phyloP scores from a whole-genome alignment of 2,888 invertebrate species.

The Brenthis ino region DNA sequence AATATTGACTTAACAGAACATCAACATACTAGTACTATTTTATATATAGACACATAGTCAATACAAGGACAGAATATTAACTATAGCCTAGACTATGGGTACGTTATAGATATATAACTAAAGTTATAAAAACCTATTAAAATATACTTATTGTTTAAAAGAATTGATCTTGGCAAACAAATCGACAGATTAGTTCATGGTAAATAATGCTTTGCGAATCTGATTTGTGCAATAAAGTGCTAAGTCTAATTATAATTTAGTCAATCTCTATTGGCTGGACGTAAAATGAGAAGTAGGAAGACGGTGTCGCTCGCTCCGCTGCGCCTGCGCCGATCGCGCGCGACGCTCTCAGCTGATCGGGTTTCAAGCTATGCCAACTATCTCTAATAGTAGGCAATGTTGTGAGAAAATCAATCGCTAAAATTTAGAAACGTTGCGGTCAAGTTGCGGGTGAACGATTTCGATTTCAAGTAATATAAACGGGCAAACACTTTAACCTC shows the following conservation, averaged over 20 bases:
- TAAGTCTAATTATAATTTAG: conserved; percentile 63
- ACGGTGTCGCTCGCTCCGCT: conserved; percentile 63
- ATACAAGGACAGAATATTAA: too few species aligned
- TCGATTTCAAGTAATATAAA: conserved; percentile 35
- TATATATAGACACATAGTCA: too few species aligned
- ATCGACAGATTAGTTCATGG: neutral
- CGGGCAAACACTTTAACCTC: conserved; percentile 27
- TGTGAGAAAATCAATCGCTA: conserved; percentile 52
- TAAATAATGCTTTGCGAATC: neutral
- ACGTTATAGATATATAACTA: too few species aligned
- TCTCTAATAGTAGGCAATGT: conserved; percentile 48
- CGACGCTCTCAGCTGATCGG: conserved; percentile 70
- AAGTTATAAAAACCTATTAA: too few species aligned
- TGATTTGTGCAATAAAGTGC: conserved; percentile 52
- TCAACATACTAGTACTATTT: neutral
- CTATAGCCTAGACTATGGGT: too few species aligned
- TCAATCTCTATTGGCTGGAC: conserved; percentile 62
- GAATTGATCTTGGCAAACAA: too few species aligned
- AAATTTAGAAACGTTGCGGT: conserved; percentile 43
- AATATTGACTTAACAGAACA: conserved; percentile 19
- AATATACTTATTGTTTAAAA: too few species aligned
- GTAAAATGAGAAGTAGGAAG: conserved; percentile 78
- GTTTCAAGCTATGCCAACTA: conserved; percentile 59
- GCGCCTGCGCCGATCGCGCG: conserved; percentile 57
- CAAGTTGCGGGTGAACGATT: conserved; percentile 39